A percentile compares a stretch with the other conserved stretches of the same genome.
Evolutionary conservation across 2,888 invertebrate species (phyloP).

Genomic region (Scaptomyza polygonia): DNA sequence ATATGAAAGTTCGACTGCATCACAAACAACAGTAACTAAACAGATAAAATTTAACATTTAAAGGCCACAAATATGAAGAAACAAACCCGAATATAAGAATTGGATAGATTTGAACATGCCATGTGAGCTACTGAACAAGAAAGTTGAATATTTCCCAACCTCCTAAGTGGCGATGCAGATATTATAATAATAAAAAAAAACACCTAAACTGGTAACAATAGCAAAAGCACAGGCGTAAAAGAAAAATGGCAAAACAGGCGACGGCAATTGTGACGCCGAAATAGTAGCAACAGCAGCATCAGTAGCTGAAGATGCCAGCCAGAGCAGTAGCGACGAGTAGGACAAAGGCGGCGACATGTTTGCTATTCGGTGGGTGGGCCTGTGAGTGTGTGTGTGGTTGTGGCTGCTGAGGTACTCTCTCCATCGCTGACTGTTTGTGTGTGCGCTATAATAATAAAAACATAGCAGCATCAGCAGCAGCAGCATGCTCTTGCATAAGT

Average conservation of each 20-base stretch:
- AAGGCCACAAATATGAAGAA: too few species aligned
- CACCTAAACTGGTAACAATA: slow-evolving; percentile 35
- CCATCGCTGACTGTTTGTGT: slow-evolving; percentile 34
- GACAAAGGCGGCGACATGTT: slow-evolving; percentile 61
- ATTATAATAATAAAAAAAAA: background rate
- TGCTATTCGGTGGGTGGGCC: slow-evolving; percentile 22
- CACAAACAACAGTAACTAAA: too few species aligned
- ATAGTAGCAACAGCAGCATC: slow-evolving; percentile 25
- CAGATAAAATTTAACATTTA: too few species aligned
- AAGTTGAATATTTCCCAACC: too few species aligned
- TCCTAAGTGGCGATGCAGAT: too few species aligned
- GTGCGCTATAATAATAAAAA: slow-evolving; percentile 73
- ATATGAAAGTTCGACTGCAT: too few species aligned
- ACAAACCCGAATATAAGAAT: background rate
- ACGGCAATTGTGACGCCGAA: slow-evolving; percentile 11
- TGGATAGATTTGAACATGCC: background rate
- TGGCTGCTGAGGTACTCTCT: slow-evolving; percentile 54
- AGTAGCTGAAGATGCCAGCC: slow-evolving; percentile 43
- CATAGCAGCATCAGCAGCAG: slow-evolving; percentile 59
- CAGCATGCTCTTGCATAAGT: slow-evolving; percentile 50
- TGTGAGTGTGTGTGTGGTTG: slow-evolving; percentile 30
- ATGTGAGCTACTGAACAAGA: too few species aligned
- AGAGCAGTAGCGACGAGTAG: slow-evolving; percentile 26
- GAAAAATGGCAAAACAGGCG: slow-evolving; percentile 62
- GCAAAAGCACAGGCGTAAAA: slow-evolving; percentile 55